Percentiles rank a stretch among this genome's conserved stretches.
Evolutionary conservation across 2,113 vertebrate genomes (phyloP).

Genomic region (Corydoras sp.): DNA sequence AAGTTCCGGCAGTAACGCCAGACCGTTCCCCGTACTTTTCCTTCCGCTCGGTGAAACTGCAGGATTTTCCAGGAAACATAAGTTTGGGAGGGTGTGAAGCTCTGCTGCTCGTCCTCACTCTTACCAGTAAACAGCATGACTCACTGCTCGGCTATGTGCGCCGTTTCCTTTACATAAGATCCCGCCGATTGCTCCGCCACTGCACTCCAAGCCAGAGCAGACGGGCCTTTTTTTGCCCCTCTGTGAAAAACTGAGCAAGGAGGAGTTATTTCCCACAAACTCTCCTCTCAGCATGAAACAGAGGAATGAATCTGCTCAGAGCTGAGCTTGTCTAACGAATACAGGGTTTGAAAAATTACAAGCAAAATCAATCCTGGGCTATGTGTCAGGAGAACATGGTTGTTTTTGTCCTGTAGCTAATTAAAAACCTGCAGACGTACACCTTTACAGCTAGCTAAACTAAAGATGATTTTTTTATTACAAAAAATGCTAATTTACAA

Average conservation of each 20-base stretch:
- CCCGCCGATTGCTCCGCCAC: slow-evolving; percentile 59
- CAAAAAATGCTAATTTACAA: too few relatives aligned
- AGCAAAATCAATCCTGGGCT: slow-evolving; percentile 36
- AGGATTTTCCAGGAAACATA: slow-evolving; percentile 74
- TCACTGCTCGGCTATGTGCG: slow-evolving; percentile 67
- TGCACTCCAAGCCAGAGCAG: slow-evolving; percentile 47
- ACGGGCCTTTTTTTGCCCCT: slow-evolving; percentile 28
- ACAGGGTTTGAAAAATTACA: slow-evolving; percentile 43
- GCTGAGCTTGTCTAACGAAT: slow-evolving; percentile 9
- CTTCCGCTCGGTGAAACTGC: slow-evolving; percentile 67
- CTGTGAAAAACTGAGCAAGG: slow-evolving; percentile 38
- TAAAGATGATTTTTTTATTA: too few relatives aligned
- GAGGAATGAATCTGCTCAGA: slow-evolving; percentile 36
- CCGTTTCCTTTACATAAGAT: slow-evolving; percentile 68
- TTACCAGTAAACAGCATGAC: slow-evolving; percentile 75
- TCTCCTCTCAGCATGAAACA: slow-evolving; percentile 15
- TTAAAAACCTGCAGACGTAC: too few relatives aligned
- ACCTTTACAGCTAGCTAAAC: too few relatives aligned
- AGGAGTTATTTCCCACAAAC: slow-evolving; percentile 37
- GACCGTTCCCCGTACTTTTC: slow-evolving; percentile 65
- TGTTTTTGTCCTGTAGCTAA: slow-evolving; percentile 43
- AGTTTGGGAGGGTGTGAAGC: slow-evolving; percentile 69
- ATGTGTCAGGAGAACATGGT: slow-evolving; percentile 43
- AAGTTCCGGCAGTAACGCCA: slow-evolving; percentile 55
- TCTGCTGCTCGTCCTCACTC: slow-evolving; percentile 60